Base-by-base conservation (phyloP, 1,140 invertebrate species). In the Lepidurus couesii region DNA sequence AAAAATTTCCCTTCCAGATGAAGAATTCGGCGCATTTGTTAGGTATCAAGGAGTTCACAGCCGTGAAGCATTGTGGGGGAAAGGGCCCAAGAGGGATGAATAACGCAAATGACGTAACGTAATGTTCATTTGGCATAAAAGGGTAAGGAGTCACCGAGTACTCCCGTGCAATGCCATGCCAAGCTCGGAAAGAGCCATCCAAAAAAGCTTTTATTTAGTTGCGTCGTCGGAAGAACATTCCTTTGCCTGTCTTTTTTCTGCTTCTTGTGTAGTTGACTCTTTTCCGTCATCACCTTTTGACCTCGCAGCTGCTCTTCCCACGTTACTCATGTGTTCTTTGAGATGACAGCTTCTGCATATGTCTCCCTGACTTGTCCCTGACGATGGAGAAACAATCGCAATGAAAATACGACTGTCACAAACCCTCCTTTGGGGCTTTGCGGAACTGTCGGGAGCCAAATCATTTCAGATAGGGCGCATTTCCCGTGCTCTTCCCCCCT, bases 261-360 rank as follows among this genome's bases (percentile, higher is more conserved):
- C 34, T 3, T 34, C 34, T 4, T 34, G 3, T 34, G 34, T 65
- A 21, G 53, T 65, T 65, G 53, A 65, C 53, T 65, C 53, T 65
- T 65, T 65, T 65, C 53, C 53, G 53, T 65, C 53, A 65, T 65
- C 53, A 65, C 53, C 53, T 65, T 65, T 65, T 65, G 53, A 65
- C 53, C 53, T 21, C 21, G 53, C 53, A 65, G 53, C 53, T 65
- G 53, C 53, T 65, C 53, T 65, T 65, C 53, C 53, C 53, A 65
- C 53, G 53, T 65, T 65, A 65, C 53, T 65, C 53, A 65, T 65
- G 53, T 65, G 53, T 65, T 65, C 53, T 65, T 65, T 65, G 53
- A 65, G 21, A 65, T 65, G 53, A 65, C 53, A 65, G 13, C 53
- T 65, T 65, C 53, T 65, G 53, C 53, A 21, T 65, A 16, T 65